Base-by-base conservation (phyloP, 2,113 vertebrate genomes). In the Bufo gargarizans region DNA sequence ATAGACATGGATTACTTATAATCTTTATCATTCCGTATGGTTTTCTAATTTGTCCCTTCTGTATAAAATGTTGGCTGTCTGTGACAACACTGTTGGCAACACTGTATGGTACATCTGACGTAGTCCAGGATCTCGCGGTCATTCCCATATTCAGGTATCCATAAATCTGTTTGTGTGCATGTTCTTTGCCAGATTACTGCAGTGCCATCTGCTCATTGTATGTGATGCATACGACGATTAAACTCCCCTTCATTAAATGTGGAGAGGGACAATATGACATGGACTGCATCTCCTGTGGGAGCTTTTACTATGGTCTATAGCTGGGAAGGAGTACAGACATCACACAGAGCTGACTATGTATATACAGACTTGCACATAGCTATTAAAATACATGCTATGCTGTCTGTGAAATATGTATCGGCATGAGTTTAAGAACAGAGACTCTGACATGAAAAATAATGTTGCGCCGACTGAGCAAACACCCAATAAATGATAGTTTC, bases 401-500 rank as follows among this genome's bases (percentile, higher is more conserved):
- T 82, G 43, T n/a, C 43, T 6, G 1, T 47, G 58, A 45, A 61
- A 45, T 10, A 80, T 61, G 22, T 45, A 45, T 81, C 10, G 6
- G 45, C 43, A 82, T 61, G 55, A 82, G 22, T 49, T 65, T 63
- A 65, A 82, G 45, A 82, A 84, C 20, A 50, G 61, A 12, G 55
- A 55, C 14, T n/a, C 63, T 53, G 13, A 11, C 13, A 43, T 55
- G 65, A 67, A 53, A 59, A 58, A 61, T 65, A 59, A 61, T 83
- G 55, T 74, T 74, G 1, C 59, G 10, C 78, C 74, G 69, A 53
- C 50, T 47, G 56, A 86, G 22, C 74, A 82, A 74, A 74, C 78
- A 81, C 49, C n/a, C 77, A 22, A 88, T 88, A 88, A 88, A 88
- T 83, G 81, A 88, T 88, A 55, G 86, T 88, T 88, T 82, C 85